Percentiles rank a stretch among this genome's conserved stretches.
Evolutionary conservation across 2,113 vertebrate species (phyloP).

Genomic region (Coregonus clupeaformis): DNA sequence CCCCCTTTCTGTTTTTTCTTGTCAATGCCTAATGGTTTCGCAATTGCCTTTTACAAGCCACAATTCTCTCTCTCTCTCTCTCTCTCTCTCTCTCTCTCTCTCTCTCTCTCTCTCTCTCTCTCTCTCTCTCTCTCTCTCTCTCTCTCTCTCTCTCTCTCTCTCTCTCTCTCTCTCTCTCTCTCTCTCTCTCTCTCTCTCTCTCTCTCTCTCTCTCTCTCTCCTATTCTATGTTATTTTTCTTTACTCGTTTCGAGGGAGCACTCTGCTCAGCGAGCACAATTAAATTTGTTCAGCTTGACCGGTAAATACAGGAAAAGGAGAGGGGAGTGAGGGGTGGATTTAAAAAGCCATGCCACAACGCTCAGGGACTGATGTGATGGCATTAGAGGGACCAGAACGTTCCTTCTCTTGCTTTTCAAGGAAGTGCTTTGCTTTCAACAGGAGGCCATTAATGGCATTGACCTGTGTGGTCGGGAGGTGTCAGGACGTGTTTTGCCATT

Average conservation of each 20-base stretch:
- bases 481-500: slow-evolving; percentile 55
- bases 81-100: background rate
- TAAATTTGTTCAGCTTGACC: slow-evolving; percentile 58
- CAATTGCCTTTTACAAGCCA: slow-evolving; percentile 65
- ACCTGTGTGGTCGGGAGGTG: slow-evolving; percentile 58
- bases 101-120: background rate
- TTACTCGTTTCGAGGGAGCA: slow-evolving; percentile 43
- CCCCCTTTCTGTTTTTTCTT: slow-evolving; percentile 32
- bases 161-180: background rate
- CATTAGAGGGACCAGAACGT: slow-evolving; percentile 33
- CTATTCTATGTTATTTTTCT: slow-evolving; percentile 28
- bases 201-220: background rate
- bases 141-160: slow-evolving; percentile 3
- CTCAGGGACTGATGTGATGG: slow-evolving; percentile 21
- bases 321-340: slow-evolving; percentile 21
- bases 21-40: slow-evolving; percentile 58
- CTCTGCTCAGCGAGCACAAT: slow-evolving; percentile 53
- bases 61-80: slow-evolving; percentile 38
- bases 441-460: slow-evolving; percentile 57
- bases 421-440: slow-evolving; percentile 54
- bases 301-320: slow-evolving; percentile 45
- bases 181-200: slow-evolving; percentile 8
- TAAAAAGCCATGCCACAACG: slow-evolving; percentile 7
- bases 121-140: slow-evolving; percentile 8
- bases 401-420: slow-evolving; percentile 41